These are phyloP conservation scores for Drosophila mauritiana DNA, from an alignment of 1,140 invertebrate species.

Conservation along the genomic window DNA sequence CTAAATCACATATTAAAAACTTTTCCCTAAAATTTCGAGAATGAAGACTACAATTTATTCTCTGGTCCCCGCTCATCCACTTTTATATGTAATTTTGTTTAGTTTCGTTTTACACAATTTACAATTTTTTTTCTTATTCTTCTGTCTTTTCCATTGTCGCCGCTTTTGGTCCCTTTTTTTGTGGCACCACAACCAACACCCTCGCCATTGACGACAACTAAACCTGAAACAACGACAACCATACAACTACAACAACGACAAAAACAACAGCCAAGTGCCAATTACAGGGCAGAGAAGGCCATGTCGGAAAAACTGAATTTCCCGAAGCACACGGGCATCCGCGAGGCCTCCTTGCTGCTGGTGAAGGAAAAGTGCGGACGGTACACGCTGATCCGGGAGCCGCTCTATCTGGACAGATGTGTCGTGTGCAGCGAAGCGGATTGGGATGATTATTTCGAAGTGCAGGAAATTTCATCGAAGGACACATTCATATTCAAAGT, in stretches of 20 bases:
- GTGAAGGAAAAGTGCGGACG: slow-evolving; percentile 96
- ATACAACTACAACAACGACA: slow-evolving; percentile 36
- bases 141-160: slow-evolving; percentile 38
- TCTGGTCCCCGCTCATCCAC: slow-evolving; percentile 12
- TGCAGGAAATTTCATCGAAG: slow-evolving; percentile 96
- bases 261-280: slow-evolving; percentile 86
- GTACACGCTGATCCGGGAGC: slow-evolving; percentile 94
- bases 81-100: slow-evolving; percentile 74
- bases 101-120: slow-evolving; percentile 79
- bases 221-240: slow-evolving; percentile 37
- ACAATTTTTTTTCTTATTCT: slow-evolving; percentile 43
- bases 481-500: slow-evolving; percentile 98
- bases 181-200: slow-evolving; percentile 15
- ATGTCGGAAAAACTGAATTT: slow-evolving; percentile 85
- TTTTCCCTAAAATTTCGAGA: too few species aligned
- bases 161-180: slow-evolving; percentile 32
- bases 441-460: slow-evolving; percentile 96
- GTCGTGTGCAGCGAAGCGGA: slow-evolving; percentile 95
- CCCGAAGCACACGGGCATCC: slow-evolving; percentile 88
- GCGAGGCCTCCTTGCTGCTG: slow-evolving; percentile 94
- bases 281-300: slow-evolving; percentile 85
- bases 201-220: slow-evolving; percentile 40
- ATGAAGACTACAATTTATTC: not conserved
- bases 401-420: slow-evolving; percentile 94
- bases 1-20: too few species aligned